Percentiles rank a stretch among this genome's conserved stretches.
These are phyloP conservation scores for Drosophila bifasciata DNA, from an alignment of 1,140 invertebrate genomes.

Conservation along the genomic window DNA sequence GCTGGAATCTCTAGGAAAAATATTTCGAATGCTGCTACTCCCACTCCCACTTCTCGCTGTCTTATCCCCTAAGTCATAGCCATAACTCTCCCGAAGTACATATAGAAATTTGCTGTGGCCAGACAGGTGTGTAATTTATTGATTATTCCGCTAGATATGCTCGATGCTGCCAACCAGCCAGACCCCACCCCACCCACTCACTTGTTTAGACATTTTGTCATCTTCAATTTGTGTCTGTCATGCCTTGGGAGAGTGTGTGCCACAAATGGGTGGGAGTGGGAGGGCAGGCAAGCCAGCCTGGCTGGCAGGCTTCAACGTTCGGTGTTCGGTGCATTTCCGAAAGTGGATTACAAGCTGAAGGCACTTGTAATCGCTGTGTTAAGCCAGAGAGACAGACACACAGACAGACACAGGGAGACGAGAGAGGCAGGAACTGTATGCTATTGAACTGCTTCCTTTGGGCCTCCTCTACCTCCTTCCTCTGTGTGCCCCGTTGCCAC, in stretches of 20 bases:
- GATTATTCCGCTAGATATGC: slow-evolving; percentile 80
- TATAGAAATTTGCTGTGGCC: slow-evolving; percentile 68
- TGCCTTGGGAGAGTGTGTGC: slow-evolving; percentile 40
- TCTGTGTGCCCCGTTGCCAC: slow-evolving; percentile 8
- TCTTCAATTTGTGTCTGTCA: slow-evolving; percentile 83
- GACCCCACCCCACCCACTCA: slow-evolving; percentile 34
- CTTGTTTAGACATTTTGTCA: slow-evolving; percentile 83
- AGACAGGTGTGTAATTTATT: slow-evolving; percentile 83
- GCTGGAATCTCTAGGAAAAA: slow-evolving; percentile 74
- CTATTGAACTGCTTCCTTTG: slow-evolving; percentile 60
- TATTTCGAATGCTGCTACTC: slow-evolving; percentile 58
- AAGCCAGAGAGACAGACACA: slow-evolving; percentile 47
- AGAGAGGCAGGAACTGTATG: slow-evolving; percentile 26
- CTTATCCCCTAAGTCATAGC: slow-evolving; percentile 40
- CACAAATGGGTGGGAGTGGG: slow-evolving; percentile 3
- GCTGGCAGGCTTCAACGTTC: no score
- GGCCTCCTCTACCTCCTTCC: slow-evolving; percentile 1
- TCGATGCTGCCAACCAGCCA: slow-evolving; percentile 34
- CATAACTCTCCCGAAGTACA: slow-evolving; percentile 62
- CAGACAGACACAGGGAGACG: background rate
- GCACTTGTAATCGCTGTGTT: slow-evolving; percentile 82
- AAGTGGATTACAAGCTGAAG: slow-evolving; percentile 82
- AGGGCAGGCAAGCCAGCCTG: no score
- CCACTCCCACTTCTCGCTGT: background rate
- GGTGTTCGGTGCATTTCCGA: slow-evolving; percentile 72